Percentiles rank a stretch among this genome's conserved stretches.
Conservation (phyloP, 2,888 invertebrate genomes). For the Bombylius discolor region DNA sequence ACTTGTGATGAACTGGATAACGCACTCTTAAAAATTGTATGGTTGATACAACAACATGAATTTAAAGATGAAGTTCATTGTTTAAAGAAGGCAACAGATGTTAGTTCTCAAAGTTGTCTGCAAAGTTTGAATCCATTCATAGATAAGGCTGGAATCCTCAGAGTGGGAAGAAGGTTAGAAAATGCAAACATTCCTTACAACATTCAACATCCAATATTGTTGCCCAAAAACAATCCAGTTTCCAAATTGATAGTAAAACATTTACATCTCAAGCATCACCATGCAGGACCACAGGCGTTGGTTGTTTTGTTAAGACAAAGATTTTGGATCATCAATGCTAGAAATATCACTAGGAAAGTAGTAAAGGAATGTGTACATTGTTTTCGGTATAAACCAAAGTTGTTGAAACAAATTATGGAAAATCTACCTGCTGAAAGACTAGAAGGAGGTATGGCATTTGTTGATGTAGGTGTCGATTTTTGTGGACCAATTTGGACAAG, state of each 20-base stretch:
- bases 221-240: conserved; percentile 12
- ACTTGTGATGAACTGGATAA: not conserved
- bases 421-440: conserved; percentile 9
- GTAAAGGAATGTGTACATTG: conserved; percentile 7
- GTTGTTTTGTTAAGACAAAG: conserved; percentile 1
- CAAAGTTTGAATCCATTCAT: conserved; percentile 5
- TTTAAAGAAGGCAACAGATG: not conserved
- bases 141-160: not conserved
- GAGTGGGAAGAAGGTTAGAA: conserved; percentile 11
- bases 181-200: conserved; percentile 11
- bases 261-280: conserved; percentile 4
- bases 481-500: conserved; percentile 13
- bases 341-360: conserved; percentile 4
- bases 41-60: not conserved
- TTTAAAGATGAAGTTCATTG: not conserved
- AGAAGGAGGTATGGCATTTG: conserved; percentile 9
- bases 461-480: conserved; percentile 14
- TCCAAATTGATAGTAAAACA: not conserved
- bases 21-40: not conserved
- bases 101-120: not conserved
- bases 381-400: conserved; percentile 2
- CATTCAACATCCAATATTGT: conserved; percentile 16
- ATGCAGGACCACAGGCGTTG: conserved; percentile 7
- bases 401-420: conserved; percentile 14
- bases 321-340: conserved; percentile 5